These are phyloP conservation scores for Nannospalax galili DNA, from an alignment of 2,113 vertebrate species.

Conservation along the genomic window DNA sequence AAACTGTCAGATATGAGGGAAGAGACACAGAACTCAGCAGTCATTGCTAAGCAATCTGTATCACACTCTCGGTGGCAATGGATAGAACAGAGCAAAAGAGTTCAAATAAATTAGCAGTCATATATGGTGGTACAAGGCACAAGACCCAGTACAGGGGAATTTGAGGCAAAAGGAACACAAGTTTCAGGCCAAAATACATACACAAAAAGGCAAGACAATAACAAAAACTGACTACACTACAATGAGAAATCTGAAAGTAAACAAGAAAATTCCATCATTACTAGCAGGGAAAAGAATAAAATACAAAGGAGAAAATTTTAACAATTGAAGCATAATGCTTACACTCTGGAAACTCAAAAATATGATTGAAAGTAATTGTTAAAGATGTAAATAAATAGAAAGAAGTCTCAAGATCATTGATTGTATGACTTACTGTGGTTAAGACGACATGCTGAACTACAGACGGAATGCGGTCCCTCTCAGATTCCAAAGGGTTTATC, in stretches of 20 bases:
- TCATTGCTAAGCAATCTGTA: no score
- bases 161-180: not conserved
- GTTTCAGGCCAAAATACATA: not conserved
- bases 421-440: not conserved
- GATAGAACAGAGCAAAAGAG: not conserved
- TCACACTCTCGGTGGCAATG: no score
- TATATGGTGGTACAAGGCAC: not conserved
- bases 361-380: not conserved
- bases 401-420: not conserved
- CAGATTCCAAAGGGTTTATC: not conserved
- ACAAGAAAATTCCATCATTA: not conserved
- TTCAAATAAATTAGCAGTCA: not conserved
- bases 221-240: not conserved
- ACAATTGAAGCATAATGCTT: not conserved
- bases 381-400: no score
- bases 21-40: not conserved
- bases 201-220: not conserved
- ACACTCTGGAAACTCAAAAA: not conserved
- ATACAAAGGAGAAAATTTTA: not conserved
- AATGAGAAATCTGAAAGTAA: not conserved
- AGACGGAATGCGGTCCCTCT: not conserved
- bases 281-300: not conserved
- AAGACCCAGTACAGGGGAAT: not conserved
- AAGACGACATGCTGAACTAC: not conserved
- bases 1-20: not conserved